A percentile compares a stretch with the other conserved stretches of the same genome.
Conservation (phyloP, 1,140 invertebrate species). For the Laupala kohalensis region DNA sequence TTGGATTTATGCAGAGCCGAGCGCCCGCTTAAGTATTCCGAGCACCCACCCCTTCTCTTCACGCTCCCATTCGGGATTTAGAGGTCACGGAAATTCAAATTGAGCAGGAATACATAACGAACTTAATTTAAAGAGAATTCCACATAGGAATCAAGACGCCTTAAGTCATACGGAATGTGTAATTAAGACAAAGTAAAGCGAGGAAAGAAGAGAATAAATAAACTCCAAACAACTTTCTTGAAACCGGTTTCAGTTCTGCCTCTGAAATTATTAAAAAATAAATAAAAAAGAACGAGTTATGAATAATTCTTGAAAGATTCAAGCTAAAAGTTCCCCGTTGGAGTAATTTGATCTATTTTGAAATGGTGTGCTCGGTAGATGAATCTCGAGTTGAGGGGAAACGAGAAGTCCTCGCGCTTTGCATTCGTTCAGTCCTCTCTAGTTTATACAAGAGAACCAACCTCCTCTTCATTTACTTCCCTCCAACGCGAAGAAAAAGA, state of each 20-base stretch:
- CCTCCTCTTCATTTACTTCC: too few species aligned
- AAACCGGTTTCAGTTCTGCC: not conserved
- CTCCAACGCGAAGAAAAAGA: too few species aligned
- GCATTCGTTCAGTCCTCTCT: too few species aligned
- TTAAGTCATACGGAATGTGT: not conserved
- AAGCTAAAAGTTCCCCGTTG: not conserved
- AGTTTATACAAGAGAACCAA: too few species aligned
- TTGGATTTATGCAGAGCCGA: not conserved
- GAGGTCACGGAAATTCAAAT: not conserved
- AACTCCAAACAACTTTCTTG: not conserved
- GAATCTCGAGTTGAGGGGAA: too few species aligned
- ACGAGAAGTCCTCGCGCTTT: too few species aligned
- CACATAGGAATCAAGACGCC: not conserved
- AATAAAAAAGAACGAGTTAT: not conserved
- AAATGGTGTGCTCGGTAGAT: not conserved
- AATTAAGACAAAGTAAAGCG: not conserved
- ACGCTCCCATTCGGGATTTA: not conserved
- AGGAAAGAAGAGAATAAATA: too few species aligned
- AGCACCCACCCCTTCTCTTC: not conserved
- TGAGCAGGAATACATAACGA: not conserved
- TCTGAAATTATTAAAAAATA: not conserved
- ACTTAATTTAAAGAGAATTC: not conserved
- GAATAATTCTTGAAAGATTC: not conserved
- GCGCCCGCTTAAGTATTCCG: not conserved
- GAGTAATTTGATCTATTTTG: not conserved